Percentiles rank a stretch among this genome's conserved stretches.
Evolutionary conservation across 2,888 invertebrate species (phyloP).

Genomic region (Drosophila yooni): DNA sequence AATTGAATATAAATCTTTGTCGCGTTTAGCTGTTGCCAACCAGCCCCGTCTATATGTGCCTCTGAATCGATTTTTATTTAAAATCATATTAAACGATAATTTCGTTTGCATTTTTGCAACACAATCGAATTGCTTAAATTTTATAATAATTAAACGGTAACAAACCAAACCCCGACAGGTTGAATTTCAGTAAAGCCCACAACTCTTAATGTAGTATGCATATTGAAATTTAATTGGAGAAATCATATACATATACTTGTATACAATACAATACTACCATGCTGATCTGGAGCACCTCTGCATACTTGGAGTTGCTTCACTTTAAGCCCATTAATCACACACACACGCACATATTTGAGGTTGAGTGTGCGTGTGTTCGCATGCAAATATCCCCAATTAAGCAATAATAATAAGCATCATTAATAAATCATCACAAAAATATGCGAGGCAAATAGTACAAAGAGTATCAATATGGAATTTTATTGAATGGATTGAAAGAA

Average conservation of each 20-base stretch:
- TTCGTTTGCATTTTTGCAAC: slow-evolving; percentile 33
- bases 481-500: slow-evolving; percentile 26
- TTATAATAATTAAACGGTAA: slow-evolving; percentile 50
- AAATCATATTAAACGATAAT: background rate
- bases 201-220: background rate
- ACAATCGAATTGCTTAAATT: slow-evolving; percentile 73
- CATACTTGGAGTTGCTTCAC: slow-evolving; percentile 24
- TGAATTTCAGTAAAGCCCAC: slow-evolving; percentile 2
- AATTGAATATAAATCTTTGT: background rate
- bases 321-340: slow-evolving; percentile 49
- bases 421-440: slow-evolving; percentile 73
- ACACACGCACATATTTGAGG: slow-evolving; percentile 10
- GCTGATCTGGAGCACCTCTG: slow-evolving; percentile 1
- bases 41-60: background rate
- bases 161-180: slow-evolving; percentile 7
- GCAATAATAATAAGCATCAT: slow-evolving; percentile 81
- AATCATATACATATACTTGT: background rate
- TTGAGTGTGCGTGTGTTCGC: slow-evolving; percentile 3
- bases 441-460: slow-evolving; percentile 41
- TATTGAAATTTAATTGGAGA: slow-evolving; percentile 39
- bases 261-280: background rate
- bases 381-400: slow-evolving; percentile 76
- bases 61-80: background rate
- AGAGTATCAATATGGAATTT: slow-evolving; percentile 50
- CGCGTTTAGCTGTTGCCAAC: background rate